These are phyloP conservation scores for Eumaeus atala DNA, from an alignment of 1,140 invertebrate species.

Conservation along the genomic window DNA sequence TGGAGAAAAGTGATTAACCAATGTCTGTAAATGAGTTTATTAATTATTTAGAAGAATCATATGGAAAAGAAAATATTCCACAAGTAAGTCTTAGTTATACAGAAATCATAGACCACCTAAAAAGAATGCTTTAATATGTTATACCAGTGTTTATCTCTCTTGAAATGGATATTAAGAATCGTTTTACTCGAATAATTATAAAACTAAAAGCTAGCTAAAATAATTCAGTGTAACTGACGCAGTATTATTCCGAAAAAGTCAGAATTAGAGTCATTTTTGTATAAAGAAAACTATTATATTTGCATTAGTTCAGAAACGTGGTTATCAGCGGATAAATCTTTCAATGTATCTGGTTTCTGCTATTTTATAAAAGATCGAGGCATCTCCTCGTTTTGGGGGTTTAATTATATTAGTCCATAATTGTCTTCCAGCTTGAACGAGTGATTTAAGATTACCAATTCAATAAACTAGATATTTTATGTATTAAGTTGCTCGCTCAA, in stretches of 20 bases:
- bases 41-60: no score
- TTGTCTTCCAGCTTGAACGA: no score
- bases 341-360: neutral
- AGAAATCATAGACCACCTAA: neutral
- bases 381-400: neutral
- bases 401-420: no score
- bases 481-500: no score
- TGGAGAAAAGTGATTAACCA: constrained; percentile 1
- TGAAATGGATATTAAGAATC: neutral
- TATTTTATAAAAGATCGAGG: constrained; percentile 1
- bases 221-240: constrained; percentile 4
- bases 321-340: no score
- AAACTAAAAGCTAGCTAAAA: neutral
- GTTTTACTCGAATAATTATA: constrained; percentile 7
- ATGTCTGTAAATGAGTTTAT: no score
- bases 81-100: no score
- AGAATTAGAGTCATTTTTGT: neutral
- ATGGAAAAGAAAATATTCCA: no score
- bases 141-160: neutral
- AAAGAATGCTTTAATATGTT: neutral
- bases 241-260: constrained; percentile 3
- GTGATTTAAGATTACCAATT: no score
- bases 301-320: constrained; percentile 7
- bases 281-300: neutral
- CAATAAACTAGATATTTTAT: no score